These are phyloP conservation scores for Agrotis ipsilon DNA, from an alignment of 2,888 invertebrate genomes.

Conservation along the genomic window DNA sequence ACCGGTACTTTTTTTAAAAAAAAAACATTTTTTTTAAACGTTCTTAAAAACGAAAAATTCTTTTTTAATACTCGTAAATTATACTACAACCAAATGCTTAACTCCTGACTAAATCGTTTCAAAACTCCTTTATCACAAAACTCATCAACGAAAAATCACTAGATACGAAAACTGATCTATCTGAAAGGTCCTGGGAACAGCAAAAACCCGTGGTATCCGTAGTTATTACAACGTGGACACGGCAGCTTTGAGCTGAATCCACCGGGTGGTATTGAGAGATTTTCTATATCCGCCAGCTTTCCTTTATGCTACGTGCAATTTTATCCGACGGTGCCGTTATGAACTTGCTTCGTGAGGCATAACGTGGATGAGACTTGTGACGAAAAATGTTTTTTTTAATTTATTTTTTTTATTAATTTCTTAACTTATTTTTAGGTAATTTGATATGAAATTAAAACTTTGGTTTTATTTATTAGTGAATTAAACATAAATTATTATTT, in stretches of 20 bases:
- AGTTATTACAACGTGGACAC: slow-evolving; percentile 84
- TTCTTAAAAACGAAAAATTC: no score
- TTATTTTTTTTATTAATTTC: no score
- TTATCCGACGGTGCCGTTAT: slow-evolving; percentile 87
- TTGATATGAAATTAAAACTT: no score
- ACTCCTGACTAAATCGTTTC: no score
- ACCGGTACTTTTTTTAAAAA: no score
- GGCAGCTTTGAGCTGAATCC: slow-evolving; percentile 84
- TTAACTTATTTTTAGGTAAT: no score
- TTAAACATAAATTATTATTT: no score
- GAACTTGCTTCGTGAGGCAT: slow-evolving; percentile 75
- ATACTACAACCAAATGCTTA: no score
- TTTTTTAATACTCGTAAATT: no score
- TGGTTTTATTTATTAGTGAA: no score
- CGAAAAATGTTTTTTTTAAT: no score
- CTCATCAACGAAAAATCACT: slow-evolving; percentile 16
- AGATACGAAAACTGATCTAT: slow-evolving; percentile 45
- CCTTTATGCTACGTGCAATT: slow-evolving; percentile 90
- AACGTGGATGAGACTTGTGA: slow-evolving; percentile 70
- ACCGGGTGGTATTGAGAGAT: slow-evolving; percentile 88
- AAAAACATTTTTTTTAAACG: no score
- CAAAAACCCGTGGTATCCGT: slow-evolving; percentile 67
- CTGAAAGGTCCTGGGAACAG: slow-evolving; percentile 38
- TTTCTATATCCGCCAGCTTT: slow-evolving; percentile 90
- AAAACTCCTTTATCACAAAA: background rate